Percentiles rank a stretch among this genome's conserved stretches.
Evolutionary conservation across 2,113 vertebrate species (phyloP).

Genomic region (Catharus minimus): DNA sequence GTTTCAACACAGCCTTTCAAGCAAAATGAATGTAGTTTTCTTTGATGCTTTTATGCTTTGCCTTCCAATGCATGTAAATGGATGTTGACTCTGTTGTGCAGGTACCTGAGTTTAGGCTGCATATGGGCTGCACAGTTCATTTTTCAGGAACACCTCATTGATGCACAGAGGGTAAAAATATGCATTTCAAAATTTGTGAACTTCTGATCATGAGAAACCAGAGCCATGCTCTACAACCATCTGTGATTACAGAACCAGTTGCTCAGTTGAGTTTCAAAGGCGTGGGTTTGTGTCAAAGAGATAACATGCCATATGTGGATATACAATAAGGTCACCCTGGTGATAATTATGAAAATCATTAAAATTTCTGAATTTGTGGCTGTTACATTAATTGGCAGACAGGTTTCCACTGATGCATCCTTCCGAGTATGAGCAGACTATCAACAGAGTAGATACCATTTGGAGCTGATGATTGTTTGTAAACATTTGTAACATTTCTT

Average conservation of each 20-base stretch:
- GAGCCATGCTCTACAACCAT: background rate
- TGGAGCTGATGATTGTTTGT: conserved; percentile 18
- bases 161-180: background rate
- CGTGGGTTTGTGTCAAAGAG: conserved; percentile 22
- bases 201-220: conserved; percentile 12
- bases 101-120: background rate
- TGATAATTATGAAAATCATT: conserved; percentile 16
- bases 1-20: background rate
- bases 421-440: background rate
- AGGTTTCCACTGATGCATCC: background rate
- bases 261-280: conserved; percentile 46
- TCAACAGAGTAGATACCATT: background rate
- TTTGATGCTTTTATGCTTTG: background rate
- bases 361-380: background rate
- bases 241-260: conserved; percentile 40
- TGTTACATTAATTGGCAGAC: background rate
- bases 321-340: conserved; percentile 4
- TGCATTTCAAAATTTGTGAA: background rate
- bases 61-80: background rate
- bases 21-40: background rate
- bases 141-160: background rate
- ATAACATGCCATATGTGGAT: background rate
- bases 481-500: background rate
- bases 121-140: background rate
- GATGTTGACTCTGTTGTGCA: background rate